Evolutionary conservation across 2,888 invertebrate genomes (phyloP), one percentile per base, ranked within the genome.

Genomic region (Beris chalybata): DNA sequence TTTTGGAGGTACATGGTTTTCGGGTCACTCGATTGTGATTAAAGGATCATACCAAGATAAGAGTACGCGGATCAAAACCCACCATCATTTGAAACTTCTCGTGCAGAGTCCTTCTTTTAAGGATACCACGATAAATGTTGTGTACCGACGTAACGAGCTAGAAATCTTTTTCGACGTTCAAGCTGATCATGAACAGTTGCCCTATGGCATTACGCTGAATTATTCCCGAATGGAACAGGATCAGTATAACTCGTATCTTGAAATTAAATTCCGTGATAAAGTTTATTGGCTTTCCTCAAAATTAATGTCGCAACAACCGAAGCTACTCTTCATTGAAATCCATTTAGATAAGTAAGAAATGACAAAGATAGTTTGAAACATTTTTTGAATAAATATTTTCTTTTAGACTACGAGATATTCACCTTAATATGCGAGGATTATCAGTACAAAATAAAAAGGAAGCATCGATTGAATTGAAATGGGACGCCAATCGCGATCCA

Each of bases 401-500:
- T 72, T 72, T 13, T 75, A 90, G 90, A 74, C 81, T 89, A 70
- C 85, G 92, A 43, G 92, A 93, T 77, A 84, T 93, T 43, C 88
- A 90, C 75, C 77, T 93, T 4, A 85, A 86, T 0, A 81, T 88
- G 69, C 87, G 86, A 68, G 85, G 87, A 3, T 83, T 87, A 70
- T 83, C 86, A 48, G 83, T 85, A 6, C 81, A 83, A 0, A 78
- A 81, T 11, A 85, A 85, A 61, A 90, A 90, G 75, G 87, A 89
- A 31, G 81, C 89, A 0, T 88, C 87, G 4, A 81, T 90, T 1
- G 89, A 91, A 65, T 77, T 93, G 15, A 91, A 91, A 77, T 93
- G 93, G 93, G 92, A 93, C 75, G 92, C 91, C 0, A 93, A 92
- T 78, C 83, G 93, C 6, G 91, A 93, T 81, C 92, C 92, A 0